Evolutionary conservation across 2,888 invertebrate species (phyloP).

Genomic region (Erebia epiphron): DNA sequence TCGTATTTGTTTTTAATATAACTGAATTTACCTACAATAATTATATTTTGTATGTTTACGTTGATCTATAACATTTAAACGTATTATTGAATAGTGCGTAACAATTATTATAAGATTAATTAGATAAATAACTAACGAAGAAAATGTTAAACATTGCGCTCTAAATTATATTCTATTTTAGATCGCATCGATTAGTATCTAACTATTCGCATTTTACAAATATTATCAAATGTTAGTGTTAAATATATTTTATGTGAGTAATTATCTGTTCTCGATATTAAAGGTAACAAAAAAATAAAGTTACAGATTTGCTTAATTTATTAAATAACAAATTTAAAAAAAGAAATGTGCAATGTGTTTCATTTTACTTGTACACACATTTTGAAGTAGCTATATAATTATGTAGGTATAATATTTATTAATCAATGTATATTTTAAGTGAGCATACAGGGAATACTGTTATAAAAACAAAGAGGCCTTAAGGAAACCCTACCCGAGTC

Average conservation of each 20-base stretch:
- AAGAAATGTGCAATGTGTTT: not conserved
- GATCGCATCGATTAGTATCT: too few relatives aligned
- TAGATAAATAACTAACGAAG: not conserved
- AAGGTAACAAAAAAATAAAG: not conserved
- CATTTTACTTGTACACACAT: not conserved
- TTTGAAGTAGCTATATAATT: not conserved
- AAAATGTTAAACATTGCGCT: not conserved
- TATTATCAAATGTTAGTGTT: not conserved
- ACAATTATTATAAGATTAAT: not conserved
- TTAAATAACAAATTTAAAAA: constrained; percentile 2
- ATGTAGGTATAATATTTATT: not conserved
- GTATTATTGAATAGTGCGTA: constrained; percentile 11
- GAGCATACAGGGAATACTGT: constrained; percentile 5
- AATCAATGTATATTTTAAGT: not conserved
- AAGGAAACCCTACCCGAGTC: not conserved
- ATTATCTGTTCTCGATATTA: too few relatives aligned
- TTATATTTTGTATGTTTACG: constrained; percentile 30
- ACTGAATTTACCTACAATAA: constrained; percentile 24
- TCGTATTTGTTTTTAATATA: constrained; percentile 51
- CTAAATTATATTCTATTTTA: too few relatives aligned
- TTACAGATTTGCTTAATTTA: not conserved
- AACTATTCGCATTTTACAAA: too few relatives aligned
- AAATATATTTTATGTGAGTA: not conserved
- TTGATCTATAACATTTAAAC: constrained; percentile 22
- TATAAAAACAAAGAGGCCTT: not conserved